Conservation (phyloP, 2,113 vertebrate genomes). For the Bos javanicus region DNA sequence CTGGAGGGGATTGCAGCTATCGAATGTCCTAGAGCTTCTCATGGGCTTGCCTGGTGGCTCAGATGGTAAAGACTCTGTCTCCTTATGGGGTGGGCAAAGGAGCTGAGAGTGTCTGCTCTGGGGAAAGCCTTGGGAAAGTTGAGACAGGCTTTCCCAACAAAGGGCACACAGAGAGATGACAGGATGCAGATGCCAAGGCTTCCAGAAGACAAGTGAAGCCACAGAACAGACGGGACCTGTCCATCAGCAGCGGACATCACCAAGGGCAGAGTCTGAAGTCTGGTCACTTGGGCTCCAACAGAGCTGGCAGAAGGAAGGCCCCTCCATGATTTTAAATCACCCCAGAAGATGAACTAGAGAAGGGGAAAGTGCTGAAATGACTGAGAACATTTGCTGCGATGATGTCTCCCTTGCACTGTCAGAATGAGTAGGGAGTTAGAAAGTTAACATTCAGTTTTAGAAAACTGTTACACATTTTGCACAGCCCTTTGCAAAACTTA, state of each 20-base stretch:
- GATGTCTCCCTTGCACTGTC: background rate
- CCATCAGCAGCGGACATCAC: background rate
- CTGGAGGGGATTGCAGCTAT: background rate
- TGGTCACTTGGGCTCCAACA: rapidly evolving
- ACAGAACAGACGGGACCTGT: rapidly evolving
- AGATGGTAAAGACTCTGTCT: background rate
- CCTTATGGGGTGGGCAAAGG: background rate
- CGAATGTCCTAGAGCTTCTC: background rate
- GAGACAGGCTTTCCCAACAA: background rate
- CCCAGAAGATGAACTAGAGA: no score
- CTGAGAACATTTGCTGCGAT: background rate
- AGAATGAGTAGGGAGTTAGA: no score
- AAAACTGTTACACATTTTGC: background rate
- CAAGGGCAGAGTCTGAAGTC: background rate
- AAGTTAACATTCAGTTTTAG: background rate
- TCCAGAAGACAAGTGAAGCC: no score
- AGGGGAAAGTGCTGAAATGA: no score
- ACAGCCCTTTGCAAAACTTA: background rate
- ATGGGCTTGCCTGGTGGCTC: background rate
- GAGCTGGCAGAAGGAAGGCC: background rate
- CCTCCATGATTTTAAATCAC: background rate
- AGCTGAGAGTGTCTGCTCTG: no score
- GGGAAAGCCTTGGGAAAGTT: background rate
- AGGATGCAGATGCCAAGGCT: background rate
- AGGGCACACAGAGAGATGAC: background rate